Base-by-base conservation (phyloP, 2,113 vertebrate genomes). In the Aspidoscelis tigris region DNA sequence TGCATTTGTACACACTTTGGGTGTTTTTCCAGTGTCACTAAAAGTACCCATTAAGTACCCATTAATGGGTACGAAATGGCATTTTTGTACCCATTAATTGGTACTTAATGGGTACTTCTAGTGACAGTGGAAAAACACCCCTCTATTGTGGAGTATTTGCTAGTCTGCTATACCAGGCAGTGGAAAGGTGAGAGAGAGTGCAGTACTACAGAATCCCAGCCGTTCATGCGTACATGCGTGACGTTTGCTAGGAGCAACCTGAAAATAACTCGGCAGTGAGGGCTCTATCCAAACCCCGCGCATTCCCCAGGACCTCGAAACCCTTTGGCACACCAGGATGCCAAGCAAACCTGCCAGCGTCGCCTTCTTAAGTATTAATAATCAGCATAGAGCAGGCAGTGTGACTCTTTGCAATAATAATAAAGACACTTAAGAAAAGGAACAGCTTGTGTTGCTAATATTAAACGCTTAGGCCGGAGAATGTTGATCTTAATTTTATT, bases 361-460 rank as follows among this genome's bases (percentile, higher is more conserved):
- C 64, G 53, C 58, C 55, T 75, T 39, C 73, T 76, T 77, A 78
- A 84, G 53, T 47, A 72, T 78, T 78, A 66, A 80, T 53, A 74
- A 73, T 74, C 22, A 12, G 58, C 44, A 39, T 47, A 66, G 83
- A 14, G n/a, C 44, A 74, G 44, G 81, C 76, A 64, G 69, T 41
- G n/a, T 71, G 21, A 61, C 44, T 78, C 75, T 70, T 71, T 78
- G 82, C 44, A 73, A 65, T 73, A 79, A 65, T 73, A 79, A 66
- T 79, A 72, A 80, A 65, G 43, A 26, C 26, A 2, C 53, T 66
- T 18, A 80, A 79, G 18, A 64, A 26, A 24, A 80, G 66, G 61
- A 78, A 78, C n/a, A 84, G 70, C 70, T 53, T 74, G 77, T 41
- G 55, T 41, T 74, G 77, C 70, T 74, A 74, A 85, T 80, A 74